phyloP scores from a whole-genome alignment of 2,888 invertebrate genomes.

The Lysandra coridon region DNA sequence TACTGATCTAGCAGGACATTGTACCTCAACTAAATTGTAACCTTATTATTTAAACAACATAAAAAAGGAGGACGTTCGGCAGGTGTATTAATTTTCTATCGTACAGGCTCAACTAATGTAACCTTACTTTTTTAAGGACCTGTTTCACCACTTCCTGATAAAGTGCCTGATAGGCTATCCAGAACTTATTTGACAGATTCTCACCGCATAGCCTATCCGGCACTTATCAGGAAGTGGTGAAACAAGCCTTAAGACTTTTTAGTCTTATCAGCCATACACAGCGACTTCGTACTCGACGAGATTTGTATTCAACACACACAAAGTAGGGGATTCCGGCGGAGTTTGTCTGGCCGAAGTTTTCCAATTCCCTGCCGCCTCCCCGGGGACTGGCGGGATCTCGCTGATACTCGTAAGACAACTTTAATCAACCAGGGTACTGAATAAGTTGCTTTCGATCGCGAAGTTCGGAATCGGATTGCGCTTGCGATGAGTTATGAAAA shows the following conservation, averaged over 20 bases:
- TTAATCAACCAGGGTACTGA: neutral
- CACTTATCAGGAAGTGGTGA: too few species aligned
- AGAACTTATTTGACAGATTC: too few species aligned
- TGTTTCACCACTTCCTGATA: too few species aligned
- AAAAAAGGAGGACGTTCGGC: too few species aligned
- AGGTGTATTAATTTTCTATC: too few species aligned
- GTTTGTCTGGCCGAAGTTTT: conserved; percentile 1
- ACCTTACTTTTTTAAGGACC: too few species aligned
- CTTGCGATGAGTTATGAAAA: neutral
- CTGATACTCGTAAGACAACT: neutral
- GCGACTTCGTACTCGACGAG: neutral
- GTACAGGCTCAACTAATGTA: too few species aligned
- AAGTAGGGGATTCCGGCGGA: neutral
- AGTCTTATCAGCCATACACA: neutral
- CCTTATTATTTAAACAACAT: too few species aligned
- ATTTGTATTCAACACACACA: neutral
- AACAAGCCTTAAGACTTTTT: neutral
- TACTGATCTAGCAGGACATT: too few species aligned
- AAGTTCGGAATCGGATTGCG: neutral
- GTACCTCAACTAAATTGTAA: too few species aligned
- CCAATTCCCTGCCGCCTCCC: neutral
- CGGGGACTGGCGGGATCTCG: neutral
- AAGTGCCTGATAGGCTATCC: too few species aligned
- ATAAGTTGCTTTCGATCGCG: neutral
- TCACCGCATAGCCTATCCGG: too few species aligned